Percentiles rank a stretch among this genome's conserved stretches.
phyloP scores from a whole-genome alignment of 2,888 invertebrate species.

The Drosophila mimetica region DNA sequence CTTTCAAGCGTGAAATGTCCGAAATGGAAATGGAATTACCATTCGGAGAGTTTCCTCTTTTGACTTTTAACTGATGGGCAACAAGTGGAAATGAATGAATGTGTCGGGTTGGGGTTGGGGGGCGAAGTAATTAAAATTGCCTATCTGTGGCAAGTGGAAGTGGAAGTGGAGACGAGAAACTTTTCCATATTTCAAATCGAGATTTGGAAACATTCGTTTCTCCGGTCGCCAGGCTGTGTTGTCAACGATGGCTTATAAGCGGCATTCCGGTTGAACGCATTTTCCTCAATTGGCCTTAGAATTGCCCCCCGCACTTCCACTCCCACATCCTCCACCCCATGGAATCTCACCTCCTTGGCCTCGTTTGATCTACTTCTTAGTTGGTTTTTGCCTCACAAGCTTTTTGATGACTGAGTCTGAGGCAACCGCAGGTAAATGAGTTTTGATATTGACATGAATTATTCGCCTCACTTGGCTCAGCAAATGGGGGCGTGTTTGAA shows the following conservation, averaged over 20 bases:
- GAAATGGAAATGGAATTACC: constrained; percentile 61
- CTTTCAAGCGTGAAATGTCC: constrained; percentile 65
- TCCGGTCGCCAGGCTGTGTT: constrained; percentile 35
- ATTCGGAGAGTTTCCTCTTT: constrained; percentile 35
- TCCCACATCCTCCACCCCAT: neutral
- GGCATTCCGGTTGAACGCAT: constrained; percentile 63
- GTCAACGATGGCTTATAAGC: constrained; percentile 55
- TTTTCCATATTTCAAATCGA: constrained; percentile 56
- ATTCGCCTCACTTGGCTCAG: constrained; percentile 61
- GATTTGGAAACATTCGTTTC: constrained; percentile 33
- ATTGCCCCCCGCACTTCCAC: constrained; percentile 17
- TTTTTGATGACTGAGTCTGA: constrained; percentile 38
- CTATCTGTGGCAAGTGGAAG: constrained; percentile 23
- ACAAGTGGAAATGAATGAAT: constrained; percentile 67
- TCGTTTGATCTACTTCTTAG: constrained; percentile 51
- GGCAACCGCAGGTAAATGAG: constrained; percentile 74
- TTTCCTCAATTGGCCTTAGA: constrained; percentile 21
- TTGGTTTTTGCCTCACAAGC: constrained; percentile 51
- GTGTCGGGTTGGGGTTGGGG: constrained; percentile 1
- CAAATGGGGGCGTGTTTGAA: constrained; percentile 56
- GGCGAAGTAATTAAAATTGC: constrained; percentile 64
- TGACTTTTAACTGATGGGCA: constrained; percentile 68
- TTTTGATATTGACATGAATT: constrained; percentile 75
- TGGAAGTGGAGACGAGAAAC: constrained; percentile 44
- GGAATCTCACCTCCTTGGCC: neutral